Base-by-base conservation (phyloP, 2,888 invertebrate genomes). In the Coenonympha arcania region DNA sequence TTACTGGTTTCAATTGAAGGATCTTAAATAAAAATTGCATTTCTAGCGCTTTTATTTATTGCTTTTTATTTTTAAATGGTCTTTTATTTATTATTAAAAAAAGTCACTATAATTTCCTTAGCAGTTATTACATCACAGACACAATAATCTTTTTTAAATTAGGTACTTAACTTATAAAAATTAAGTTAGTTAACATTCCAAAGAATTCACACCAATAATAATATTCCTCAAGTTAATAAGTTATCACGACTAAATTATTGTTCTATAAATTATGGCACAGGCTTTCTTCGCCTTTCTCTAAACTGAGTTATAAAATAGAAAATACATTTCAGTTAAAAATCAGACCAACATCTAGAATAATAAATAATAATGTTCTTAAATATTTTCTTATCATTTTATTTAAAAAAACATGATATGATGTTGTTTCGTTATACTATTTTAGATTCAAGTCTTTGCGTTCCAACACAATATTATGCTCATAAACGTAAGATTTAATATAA, bases 121-220 rank as follows among this genome's bases (percentile, higher is more conserved):
- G 20, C 20, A 33, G 64, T 69, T 67, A 71, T 67, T 71, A 72
- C 70, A 79, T 79, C 79, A 79, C 79, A 79, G 79, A 75, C 71
- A 74, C 63, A 66, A n/a, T n/a, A n/a, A n/a, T 75, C 69, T 73
- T 64, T 64, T 57, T 64, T 66, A 62, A 61, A 61, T 60, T 68
- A 67, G 60, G 62, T 65, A 24, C 6, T 24, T 24, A 4, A 4
- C 6, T 24, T 8, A 19, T 28, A 69, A 70, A 71, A 67, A 68
- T 69, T 69, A 58, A 40, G 30, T 42, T 48, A 51, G 33, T 44
- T 43, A 52, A 20, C 46, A 43, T 33, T 15, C 16, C 31, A 16
- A 33, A 16, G 16, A 16, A 33, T 6, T 3, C 15, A 8, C 15
- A 15, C n/a, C n/a, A n/a, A n/a, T n/a, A n/a, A n/a, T n/a, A n/a